These are phyloP conservation scores for Microctenopoma steveboyesi DNA, from an alignment of 2,797 vertebrate species.

Conservation along the genomic window DNA sequence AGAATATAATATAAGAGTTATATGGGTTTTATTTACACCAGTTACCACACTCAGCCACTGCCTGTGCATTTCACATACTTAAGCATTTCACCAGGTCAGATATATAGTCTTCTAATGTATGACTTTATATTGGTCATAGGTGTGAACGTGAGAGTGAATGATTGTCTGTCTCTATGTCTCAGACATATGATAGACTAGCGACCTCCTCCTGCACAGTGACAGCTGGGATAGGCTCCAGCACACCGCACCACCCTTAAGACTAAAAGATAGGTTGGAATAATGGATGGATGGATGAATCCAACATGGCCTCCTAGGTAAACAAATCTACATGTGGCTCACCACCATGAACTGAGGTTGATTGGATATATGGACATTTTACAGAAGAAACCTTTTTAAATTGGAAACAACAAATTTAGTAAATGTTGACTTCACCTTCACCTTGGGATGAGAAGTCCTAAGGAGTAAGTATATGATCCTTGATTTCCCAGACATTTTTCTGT, in stretches of 20 bases:
- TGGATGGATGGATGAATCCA: slow-evolving; percentile 1
- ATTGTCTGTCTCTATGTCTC: no score
- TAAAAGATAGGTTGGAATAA: no score
- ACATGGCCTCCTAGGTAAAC: slow-evolving; percentile 11
- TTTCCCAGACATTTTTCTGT: slow-evolving; percentile 6
- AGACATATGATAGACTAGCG: no score
- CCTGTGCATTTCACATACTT: slow-evolving; percentile 9
- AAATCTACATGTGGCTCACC: slow-evolving; percentile 21
- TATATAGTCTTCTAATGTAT: neutral
- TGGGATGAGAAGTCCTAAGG: neutral
- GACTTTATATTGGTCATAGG: no score
- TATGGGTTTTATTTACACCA: no score
- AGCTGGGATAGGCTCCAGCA: no score
- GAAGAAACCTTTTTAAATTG: slow-evolving; percentile 21
- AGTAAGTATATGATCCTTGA: neutral
- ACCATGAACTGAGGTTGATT: slow-evolving; percentile 4
- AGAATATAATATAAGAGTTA: no score
- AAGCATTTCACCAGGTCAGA: slow-evolving; percentile 9
- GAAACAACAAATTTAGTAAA: slow-evolving; percentile 15
- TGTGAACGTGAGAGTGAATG: no score
- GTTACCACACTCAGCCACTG: neutral
- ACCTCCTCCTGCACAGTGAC: no score
- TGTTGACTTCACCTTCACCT: neutral
- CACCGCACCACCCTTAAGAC: no score
- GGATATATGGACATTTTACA: slow-evolving; percentile 25